These are phyloP conservation scores for Stenolophus ochropezus DNA, from an alignment of 2,888 invertebrate species.

Conservation along the genomic window DNA sequence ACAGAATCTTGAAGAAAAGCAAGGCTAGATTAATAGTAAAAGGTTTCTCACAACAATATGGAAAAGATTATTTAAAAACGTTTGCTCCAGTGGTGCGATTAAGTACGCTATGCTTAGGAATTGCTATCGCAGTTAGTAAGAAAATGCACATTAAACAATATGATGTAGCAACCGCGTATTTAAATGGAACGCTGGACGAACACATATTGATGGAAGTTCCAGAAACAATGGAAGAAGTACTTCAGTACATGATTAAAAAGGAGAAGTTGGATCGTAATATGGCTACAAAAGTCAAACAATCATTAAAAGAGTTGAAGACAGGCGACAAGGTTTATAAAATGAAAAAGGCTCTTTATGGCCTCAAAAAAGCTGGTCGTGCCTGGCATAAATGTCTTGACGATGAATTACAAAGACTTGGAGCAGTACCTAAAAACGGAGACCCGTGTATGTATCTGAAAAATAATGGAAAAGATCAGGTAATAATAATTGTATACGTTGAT, in stretches of 20 bases:
- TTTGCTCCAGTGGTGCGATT: constrained; percentile 65
- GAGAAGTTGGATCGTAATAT: too few relatives aligned
- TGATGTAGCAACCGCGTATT: too few relatives aligned
- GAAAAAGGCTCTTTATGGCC: too few relatives aligned
- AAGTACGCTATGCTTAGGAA: constrained; percentile 7
- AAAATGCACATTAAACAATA: too few relatives aligned
- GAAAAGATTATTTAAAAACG: constrained; percentile 64
- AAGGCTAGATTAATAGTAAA: background rate
- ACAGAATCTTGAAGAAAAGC: background rate
- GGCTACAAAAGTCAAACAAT: too few relatives aligned
- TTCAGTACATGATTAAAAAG: too few relatives aligned
- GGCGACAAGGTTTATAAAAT: too few relatives aligned
- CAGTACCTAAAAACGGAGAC: background rate
- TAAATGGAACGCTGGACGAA: too few relatives aligned
- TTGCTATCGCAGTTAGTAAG: constrained; percentile 43
- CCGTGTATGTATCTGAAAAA: background rate
- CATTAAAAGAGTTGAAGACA: too few relatives aligned
- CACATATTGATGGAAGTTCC: too few relatives aligned
- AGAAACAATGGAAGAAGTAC: background rate
- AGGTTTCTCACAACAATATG: constrained; percentile 65
- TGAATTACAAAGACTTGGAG: constrained; percentile 24
- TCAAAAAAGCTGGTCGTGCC: too few relatives aligned
- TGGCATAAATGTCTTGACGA: too few relatives aligned
- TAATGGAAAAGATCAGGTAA: background rate
- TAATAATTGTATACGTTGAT: constrained; percentile 61